These are phyloP conservation scores for Drosophila meridionalis DNA, from an alignment of 2,888 invertebrate genomes.

Conservation along the genomic window DNA sequence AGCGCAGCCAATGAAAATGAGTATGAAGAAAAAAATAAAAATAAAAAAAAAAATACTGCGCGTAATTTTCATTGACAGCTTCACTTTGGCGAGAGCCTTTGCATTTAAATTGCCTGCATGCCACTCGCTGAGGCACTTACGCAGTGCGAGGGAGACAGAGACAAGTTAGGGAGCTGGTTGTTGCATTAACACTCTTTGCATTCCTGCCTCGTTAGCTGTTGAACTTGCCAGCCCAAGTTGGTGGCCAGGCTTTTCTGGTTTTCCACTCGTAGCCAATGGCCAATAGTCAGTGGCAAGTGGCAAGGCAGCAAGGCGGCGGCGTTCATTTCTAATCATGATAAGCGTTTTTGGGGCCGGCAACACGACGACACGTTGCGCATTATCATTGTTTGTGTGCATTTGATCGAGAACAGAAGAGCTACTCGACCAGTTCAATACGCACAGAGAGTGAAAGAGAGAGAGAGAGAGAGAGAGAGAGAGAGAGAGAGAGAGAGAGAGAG, in stretches of 20 bases:
- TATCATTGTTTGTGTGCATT: conserved; percentile 59
- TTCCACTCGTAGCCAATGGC: conserved; percentile 24
- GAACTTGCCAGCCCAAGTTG: conserved; percentile 62
- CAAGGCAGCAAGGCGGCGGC: conserved; percentile 31
- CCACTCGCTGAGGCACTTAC: conserved; percentile 54
- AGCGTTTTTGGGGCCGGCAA: conserved; percentile 47
- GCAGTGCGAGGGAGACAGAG: conserved; percentile 4
- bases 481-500: too few species aligned
- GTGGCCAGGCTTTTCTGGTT: conserved; percentile 60
- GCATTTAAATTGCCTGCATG: conserved; percentile 79
- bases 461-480: too few species aligned
- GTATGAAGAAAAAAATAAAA: not conserved
- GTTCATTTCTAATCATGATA: conserved; percentile 66
- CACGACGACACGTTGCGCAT: conserved; percentile 41
- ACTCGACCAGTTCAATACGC: conserved; percentile 7
- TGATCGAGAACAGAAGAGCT: conserved; percentile 33
- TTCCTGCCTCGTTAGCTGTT: conserved; percentile 66
- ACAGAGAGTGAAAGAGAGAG: not conserved
- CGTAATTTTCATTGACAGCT: conserved; percentile 80
- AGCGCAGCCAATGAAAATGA: conserved; percentile 21
- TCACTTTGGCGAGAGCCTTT: conserved; percentile 65
- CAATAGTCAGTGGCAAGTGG: conserved; percentile 11
- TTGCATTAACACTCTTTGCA: conserved; percentile 70
- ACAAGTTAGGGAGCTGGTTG: not conserved
- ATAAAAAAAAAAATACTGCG: conserved; percentile 40